Percentiles rank a stretch among this genome's conserved stretches.
Evolutionary conservation across 1,140 invertebrate genomes (phyloP).

Genomic region (Palaemon carinicauda): DNA sequence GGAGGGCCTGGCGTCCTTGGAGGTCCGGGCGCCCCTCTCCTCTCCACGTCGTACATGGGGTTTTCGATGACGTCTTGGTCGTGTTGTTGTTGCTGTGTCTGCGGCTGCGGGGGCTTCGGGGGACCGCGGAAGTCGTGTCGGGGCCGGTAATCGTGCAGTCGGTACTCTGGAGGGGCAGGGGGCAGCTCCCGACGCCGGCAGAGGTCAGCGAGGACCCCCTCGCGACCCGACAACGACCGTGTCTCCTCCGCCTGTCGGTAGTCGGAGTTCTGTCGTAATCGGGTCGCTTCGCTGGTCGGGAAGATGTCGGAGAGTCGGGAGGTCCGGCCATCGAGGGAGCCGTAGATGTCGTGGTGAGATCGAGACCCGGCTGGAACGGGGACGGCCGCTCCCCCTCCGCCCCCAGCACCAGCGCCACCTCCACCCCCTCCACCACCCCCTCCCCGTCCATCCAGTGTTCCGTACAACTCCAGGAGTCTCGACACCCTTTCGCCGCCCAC

Average conservation of each 20-base stretch:
- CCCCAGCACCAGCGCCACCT: neutral
- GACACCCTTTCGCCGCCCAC: conserved; percentile 53
- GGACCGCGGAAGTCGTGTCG: conserved; percentile 56
- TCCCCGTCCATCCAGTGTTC: conserved; percentile 51
- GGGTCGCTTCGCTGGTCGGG: conserved; percentile 53
- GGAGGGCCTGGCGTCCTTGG: conserved; percentile 29
- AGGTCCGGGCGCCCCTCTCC: conserved; percentile 26
- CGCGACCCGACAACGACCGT: conserved; percentile 56
- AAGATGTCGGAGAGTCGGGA: conserved; percentile 59
- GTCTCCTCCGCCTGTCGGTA: conserved; percentile 57
- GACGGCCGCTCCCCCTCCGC: neutral
- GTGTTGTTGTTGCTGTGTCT: conserved; percentile 27
- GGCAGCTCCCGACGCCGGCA: conserved; percentile 56
- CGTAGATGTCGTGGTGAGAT: conserved; percentile 57
- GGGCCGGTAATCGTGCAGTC: conserved; percentile 58
- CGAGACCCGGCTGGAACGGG: conserved; percentile 28
- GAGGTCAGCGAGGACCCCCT: conserved; percentile 51
- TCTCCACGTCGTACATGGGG: conserved; percentile 59
- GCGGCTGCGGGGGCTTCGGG: conserved; percentile 27
- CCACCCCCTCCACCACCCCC: neutral
- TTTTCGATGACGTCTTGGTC: conserved; percentile 60
- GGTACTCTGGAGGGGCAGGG: conserved; percentile 58
- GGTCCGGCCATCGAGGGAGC: conserved; percentile 55
- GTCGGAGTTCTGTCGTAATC: conserved; percentile 49
- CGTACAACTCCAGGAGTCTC: conserved; percentile 55